These are phyloP conservation scores for Zaprionus kolodkinae DNA, from an alignment of 1,140 invertebrate genomes.

Conservation along the genomic window DNA sequence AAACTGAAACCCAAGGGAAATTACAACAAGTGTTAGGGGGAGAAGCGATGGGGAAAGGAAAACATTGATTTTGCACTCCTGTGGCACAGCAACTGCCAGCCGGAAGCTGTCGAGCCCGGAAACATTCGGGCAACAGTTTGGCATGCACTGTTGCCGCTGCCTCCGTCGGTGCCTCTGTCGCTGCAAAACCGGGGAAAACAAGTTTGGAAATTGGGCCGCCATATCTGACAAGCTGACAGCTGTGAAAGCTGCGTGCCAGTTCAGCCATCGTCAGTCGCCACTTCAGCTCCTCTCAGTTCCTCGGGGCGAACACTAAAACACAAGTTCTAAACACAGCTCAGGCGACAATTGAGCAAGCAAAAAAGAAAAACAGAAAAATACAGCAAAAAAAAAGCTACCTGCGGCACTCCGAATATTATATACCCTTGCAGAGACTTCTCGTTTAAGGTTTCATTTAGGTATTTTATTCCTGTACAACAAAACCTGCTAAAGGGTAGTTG, in stretches of 20 bases:
- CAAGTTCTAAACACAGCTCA: constrained; percentile 26
- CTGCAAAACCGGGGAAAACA: constrained; percentile 48
- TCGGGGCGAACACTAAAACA: background rate
- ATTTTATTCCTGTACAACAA: no score
- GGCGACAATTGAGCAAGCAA: constrained; percentile 25
- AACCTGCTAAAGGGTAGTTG: no score
- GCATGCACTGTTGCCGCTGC: constrained; percentile 53
- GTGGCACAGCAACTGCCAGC: background rate
- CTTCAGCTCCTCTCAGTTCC: constrained; percentile 15
- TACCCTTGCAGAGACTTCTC: no score
- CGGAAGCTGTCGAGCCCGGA: constrained; percentile 8
- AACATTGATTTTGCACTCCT: constrained; percentile 30
- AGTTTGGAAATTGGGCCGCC: constrained; percentile 71
- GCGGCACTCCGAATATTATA: no score
- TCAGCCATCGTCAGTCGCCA: constrained; percentile 46
- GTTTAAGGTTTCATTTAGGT: no score
- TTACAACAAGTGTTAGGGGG: background rate
- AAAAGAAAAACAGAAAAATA: constrained; percentile 50
- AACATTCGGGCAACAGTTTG: constrained; percentile 59
- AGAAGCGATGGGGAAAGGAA: constrained; percentile 24
- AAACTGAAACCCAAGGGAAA: background rate
- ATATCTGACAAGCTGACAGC: constrained; percentile 55
- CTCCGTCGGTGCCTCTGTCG: no score
- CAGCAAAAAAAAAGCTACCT: no score
- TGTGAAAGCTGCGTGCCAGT: constrained; percentile 69